These are phyloP conservation scores for Aramus guarauna DNA, from an alignment of 2,113 vertebrate species.

Conservation along the genomic window DNA sequence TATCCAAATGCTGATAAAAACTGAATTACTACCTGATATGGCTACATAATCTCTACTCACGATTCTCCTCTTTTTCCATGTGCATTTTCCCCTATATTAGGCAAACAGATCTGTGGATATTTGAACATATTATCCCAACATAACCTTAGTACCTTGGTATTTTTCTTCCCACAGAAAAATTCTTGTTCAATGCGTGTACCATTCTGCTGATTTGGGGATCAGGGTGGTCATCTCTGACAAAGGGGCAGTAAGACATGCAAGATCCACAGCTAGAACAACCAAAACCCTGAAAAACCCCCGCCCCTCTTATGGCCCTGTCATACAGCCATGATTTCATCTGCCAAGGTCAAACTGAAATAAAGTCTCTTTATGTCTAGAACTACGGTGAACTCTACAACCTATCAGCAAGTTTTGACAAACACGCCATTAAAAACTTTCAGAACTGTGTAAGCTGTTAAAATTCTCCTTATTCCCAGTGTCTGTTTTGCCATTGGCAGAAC, in stretches of 20 bases:
- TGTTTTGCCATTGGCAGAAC: neutral
- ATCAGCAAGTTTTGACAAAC: neutral
- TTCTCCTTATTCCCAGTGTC: neutral
- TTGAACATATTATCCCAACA: neutral
- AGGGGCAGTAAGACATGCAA: neutral
- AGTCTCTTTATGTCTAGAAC: neutral
- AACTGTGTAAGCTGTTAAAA: neutral
- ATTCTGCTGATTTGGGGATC: neutral
- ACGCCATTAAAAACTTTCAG: neutral
- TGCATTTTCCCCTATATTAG: neutral
- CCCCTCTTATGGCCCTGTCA: neutral
- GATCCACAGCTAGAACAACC: neutral
- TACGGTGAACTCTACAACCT: neutral
- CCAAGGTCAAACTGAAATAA: neutral
- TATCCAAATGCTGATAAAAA: neutral
- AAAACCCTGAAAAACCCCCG: neutral
- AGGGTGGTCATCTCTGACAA: neutral
- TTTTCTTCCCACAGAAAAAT: neutral
- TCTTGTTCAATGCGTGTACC: neutral
- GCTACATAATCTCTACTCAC: accelerated
- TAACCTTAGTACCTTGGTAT: no score
- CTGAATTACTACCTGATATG: neutral
- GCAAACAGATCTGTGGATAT: neutral
- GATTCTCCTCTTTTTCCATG: neutral
- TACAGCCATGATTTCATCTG: neutral